These are phyloP conservation scores for Colius striatus DNA, from an alignment of 2,113 vertebrate genomes.

Conservation along the genomic window DNA sequence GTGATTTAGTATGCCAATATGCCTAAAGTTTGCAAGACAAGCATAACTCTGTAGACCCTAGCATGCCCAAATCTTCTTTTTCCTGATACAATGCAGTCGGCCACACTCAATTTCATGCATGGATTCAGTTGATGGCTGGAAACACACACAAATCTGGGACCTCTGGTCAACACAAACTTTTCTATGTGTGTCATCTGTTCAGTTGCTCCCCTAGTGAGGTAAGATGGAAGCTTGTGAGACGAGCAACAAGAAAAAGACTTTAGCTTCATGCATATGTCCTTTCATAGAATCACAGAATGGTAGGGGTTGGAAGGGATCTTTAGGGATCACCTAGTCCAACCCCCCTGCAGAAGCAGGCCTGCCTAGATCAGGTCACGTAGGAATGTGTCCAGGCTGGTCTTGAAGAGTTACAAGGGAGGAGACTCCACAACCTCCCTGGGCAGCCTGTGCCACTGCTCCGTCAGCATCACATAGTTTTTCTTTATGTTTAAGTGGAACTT, in stretches of 20 bases:
- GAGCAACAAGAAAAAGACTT: background rate
- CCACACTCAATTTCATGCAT: background rate
- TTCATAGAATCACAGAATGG: too few species aligned
- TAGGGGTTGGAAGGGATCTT: too few species aligned
- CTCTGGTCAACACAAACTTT: background rate
- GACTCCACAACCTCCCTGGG: too few species aligned
- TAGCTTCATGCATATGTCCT: background rate
- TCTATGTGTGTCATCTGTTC: background rate
- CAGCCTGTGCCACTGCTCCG: too few species aligned
- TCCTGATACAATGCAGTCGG: background rate
- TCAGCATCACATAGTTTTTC: too few species aligned
- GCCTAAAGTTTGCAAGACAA: background rate
- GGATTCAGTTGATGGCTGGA: background rate
- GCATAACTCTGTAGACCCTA: background rate
- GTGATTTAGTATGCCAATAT: background rate
- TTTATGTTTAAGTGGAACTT: too few species aligned
- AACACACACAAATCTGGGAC: background rate
- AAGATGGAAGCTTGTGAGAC: background rate
- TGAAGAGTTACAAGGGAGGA: too few species aligned
- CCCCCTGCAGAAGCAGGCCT: too few species aligned
- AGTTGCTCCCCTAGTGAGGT: background rate
- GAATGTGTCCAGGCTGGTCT: too few species aligned
- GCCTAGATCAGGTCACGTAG: too few species aligned
- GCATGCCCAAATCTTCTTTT: background rate
- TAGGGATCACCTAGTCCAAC: too few species aligned